Conservation (phyloP, 2,888 invertebrate species). For the Agrochola circellaris region DNA sequence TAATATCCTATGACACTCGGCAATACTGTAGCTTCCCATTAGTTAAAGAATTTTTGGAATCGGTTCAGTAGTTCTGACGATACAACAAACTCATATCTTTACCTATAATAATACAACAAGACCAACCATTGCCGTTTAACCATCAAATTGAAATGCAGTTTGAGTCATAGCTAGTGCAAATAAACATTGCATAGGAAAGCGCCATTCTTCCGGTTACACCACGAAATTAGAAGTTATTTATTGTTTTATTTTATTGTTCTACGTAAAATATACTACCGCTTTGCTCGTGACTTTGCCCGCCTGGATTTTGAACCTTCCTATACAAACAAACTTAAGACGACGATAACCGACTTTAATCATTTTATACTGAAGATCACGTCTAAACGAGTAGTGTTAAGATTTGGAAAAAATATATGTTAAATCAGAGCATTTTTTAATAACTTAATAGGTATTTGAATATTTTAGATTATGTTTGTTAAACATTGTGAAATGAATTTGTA, state of each 20-base stretch:
- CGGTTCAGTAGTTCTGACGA: neutral
- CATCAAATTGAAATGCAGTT: slow-evolving; percentile 9
- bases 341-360: too few species aligned
- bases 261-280: slow-evolving; percentile 8
- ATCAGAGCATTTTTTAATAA: too few species aligned
- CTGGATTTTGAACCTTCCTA: neutral
- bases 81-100: neutral
- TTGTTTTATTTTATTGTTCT: slow-evolving; percentile 43
- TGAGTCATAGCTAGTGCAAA: slow-evolving; percentile 19
- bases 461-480: too few species aligned
- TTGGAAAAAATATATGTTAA: too few species aligned
- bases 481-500: too few species aligned
- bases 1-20: neutral
- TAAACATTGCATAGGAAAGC: slow-evolving; percentile 38
- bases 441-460: too few species aligned
- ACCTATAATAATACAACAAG: too few species aligned
- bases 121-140: neutral
- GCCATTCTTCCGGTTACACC: slow-evolving; percentile 34
- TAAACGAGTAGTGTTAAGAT: too few species aligned
- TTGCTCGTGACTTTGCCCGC: neutral
- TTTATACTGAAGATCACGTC: too few species aligned
- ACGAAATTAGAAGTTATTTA: slow-evolving; percentile 21
- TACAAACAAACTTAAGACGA: too few species aligned
- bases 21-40: neutral
- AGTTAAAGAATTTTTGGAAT: neutral